Evolutionary conservation across 2,888 invertebrate genomes (phyloP), one percentile per base, ranked within the genome.

Genomic region (Drosophila mettleri): DNA sequence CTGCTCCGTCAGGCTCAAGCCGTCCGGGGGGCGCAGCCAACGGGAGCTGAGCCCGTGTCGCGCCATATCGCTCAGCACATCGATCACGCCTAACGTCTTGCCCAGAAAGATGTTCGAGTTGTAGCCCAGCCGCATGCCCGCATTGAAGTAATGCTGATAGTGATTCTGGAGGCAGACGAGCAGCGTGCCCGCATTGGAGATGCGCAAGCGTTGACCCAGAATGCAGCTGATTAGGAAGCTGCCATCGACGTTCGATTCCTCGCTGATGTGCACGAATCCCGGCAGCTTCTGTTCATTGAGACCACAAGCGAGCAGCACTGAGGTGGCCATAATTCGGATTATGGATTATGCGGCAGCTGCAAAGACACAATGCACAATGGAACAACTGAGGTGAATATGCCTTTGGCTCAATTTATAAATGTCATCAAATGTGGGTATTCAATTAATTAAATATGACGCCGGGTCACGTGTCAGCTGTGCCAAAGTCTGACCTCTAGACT

Each of bases 101-200:
- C 92, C 92, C 27, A 93, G 90, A 63, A 93, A 92, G 53, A 93
- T 91, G 34, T 94, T 93, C 33, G 96, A 91, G 90, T 96, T 96
- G 86, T 95, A 96, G 52, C 96, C 96, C 86, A 96, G 93, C 83
- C 95, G 95, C 86, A 95, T 94, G 14, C 96, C 95, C 34, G 96
- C 94, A 91, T 94, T 95, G 66, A 95, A 95, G 86, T 96, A 96
- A 89, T 96, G 96, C 57, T 94, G 93, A 49, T 95, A 93, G 2
- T 95, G 94, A 84, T 96, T 95, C 89, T 96, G 96, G 67, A 95
- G 93, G 52, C 95, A 94, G 51, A 96, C 92, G 49, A 96, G 92
- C 78, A 96, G 93, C 7, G 95, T 92, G 55, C 93, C 93, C 61
- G 93, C 92, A 29, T 92, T 90, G 67, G 94, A 94, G 68, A 94